These are phyloP conservation scores for Schizopygopsis pylzovi DNA, from an alignment of 2,797 vertebrate species.

Conservation along the genomic window DNA sequence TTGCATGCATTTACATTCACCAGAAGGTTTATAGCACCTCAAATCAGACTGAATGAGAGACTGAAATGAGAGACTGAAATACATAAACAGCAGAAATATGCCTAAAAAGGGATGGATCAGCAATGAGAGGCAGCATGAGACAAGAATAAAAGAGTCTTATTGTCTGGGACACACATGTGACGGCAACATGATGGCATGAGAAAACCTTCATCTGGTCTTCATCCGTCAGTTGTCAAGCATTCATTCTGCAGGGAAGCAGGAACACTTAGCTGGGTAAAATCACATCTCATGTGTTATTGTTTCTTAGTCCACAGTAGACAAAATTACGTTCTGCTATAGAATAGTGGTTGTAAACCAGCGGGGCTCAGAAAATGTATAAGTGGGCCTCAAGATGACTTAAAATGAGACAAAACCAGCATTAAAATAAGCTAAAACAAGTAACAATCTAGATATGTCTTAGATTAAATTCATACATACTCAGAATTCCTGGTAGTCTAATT, in stretches of 20 bases:
- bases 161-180: slow-evolving; percentile 20
- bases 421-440: background rate
- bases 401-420: background rate
- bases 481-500: background rate
- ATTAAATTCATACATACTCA: background rate
- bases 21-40: background rate
- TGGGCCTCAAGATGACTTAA: background rate
- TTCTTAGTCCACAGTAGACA: background rate
- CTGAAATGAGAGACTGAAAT: background rate
- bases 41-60: background rate
- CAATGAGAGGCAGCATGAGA: slow-evolving; percentile 9
- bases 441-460: background rate
- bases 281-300: background rate
- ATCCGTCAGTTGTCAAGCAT: background rate
- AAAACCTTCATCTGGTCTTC: slow-evolving; percentile 27
- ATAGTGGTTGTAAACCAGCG: background rate
- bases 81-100: background rate
- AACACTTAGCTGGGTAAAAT: background rate
- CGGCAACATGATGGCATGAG: background rate
- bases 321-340: background rate
- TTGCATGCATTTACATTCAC: background rate
- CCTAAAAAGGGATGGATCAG: background rate
- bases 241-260: background rate
- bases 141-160: background rate
- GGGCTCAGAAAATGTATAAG: background rate